Evolutionary conservation across 2,797 vertebrate genomes (phyloP), one percentile per base, ranked within the genome.

Genomic region (Paramormyrops hopkinsi): DNA sequence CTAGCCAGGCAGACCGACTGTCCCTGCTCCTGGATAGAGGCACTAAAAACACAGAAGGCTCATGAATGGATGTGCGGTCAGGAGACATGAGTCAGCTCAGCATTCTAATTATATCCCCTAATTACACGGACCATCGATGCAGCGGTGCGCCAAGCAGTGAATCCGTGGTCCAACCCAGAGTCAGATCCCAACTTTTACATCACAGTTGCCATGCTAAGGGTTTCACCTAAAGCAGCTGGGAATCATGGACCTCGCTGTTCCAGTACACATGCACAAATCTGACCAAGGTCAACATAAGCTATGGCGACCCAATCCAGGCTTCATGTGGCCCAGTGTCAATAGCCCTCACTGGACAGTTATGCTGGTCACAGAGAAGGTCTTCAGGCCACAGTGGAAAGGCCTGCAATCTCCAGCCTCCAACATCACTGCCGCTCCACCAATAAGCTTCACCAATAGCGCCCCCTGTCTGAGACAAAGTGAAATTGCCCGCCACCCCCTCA

Each of bases 41-140:
- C n/a, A 29, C n/a, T 22, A 46, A 22, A 84, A 51, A 29, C 22
- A 44, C 79, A 17, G 14, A 19, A 14, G 25, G 85, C 51, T 59
- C 51, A 37, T 41, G 85, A 87, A 87, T 33, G 25, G 51, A 87
- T 53, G 53, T 44, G 53, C 12, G n/a, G 33, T 51, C 6, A 44
- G 76, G 51, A 59, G 33, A 33, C n/a, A 56, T 69, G 88, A 89
- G 53, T 86, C 88, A 86, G 44, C 22, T 12, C 3, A 8, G 44
- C 17, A 44, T 65, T 84, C 88, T 89, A 89, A 89, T 89, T 89
- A 89, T 89, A 89, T 33, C 53, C n/a, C 69, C 37, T 85, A 84
- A 89, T 89, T 89, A 85, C 41, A 50, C 41, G 37, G n/a, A 44
- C 41, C 44, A 62, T 53, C 8, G 5, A 25, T 33, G 73, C 33